A percentile compares a stretch with the other conserved stretches of the same genome.
Evolutionary conservation across 2,797 vertebrate species (phyloP).

Genomic region (Sparus aurata): DNA sequence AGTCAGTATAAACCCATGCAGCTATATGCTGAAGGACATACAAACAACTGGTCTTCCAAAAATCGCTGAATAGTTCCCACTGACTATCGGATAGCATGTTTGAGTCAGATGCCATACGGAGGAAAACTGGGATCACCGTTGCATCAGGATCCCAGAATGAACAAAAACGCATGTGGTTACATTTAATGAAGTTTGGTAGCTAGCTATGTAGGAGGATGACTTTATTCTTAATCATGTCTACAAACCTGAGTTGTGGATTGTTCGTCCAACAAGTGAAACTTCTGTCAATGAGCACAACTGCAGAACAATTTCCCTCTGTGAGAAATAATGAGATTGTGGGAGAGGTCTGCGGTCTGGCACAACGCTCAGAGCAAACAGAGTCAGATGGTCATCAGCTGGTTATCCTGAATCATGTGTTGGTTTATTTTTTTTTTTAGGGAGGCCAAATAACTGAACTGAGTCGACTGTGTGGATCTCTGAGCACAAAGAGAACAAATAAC

Average conservation of each 20-base stretch:
- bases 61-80: no score
- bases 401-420: not conserved
- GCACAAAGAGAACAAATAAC: not conserved
- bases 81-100: no score
- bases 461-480: not conserved
- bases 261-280: not conserved
- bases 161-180: not conserved
- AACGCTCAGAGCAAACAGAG: not conserved
- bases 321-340: not conserved
- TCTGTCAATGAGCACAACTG: not conserved
- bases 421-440: not conserved
- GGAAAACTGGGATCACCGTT: not conserved
- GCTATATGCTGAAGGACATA: no score
- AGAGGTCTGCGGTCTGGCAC: not conserved
- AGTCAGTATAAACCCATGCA: no score
- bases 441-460: not conserved
- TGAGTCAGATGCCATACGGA: no score
- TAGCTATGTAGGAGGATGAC: not conserved
- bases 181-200: not conserved
- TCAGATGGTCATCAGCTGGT: not conserved
- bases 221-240: no score
- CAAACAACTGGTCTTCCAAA: no score
- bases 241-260: not conserved
- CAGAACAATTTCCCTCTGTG: not conserved
- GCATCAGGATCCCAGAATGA: not conserved